Evolutionary conservation across 2,113 vertebrate genomes (phyloP).

Genomic region (Daubentonia madagascariensis): DNA sequence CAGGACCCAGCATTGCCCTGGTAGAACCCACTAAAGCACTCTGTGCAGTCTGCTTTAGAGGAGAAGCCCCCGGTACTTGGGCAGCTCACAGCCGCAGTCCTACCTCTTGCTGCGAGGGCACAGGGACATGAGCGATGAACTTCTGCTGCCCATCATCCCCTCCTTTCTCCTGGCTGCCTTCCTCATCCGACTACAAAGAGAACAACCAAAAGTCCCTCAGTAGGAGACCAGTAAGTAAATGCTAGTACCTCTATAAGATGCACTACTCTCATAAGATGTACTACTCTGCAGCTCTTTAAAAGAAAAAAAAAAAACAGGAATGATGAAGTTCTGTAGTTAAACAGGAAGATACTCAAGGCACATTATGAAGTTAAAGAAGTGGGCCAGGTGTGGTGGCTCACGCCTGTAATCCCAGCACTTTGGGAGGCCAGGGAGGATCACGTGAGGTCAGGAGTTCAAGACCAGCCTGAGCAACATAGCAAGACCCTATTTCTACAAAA

Average conservation of each 20-base stretch:
- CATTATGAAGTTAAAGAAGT: not conserved
- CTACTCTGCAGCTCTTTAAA: not conserved
- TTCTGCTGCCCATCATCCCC: constrained; percentile 90
- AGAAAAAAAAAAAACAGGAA: not conserved
- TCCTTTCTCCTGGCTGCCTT: constrained; percentile 84
- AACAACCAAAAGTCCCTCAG: not conserved
- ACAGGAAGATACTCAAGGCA: not conserved
- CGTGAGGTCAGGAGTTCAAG: too few relatives aligned
- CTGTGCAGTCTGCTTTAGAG: not conserved
- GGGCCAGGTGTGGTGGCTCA: too few relatives aligned
- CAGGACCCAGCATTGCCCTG: not conserved
- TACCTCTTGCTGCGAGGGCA: constrained; percentile 97
- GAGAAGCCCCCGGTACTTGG: not conserved
- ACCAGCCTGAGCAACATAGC: too few relatives aligned
- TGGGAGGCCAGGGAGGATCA: too few relatives aligned
- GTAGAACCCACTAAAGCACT: too few relatives aligned
- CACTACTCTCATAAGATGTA: not conserved
- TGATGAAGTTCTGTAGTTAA: not conserved
- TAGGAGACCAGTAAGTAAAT: not conserved
- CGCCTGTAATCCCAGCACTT: too few relatives aligned
- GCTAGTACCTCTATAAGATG: not conserved
- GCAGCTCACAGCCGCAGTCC: not conserved
- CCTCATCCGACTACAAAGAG: constrained; percentile 88
- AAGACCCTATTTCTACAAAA: too few relatives aligned
- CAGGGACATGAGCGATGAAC: constrained; percentile 96